These are phyloP conservation scores for Torymus aiolomorphi DNA, from an alignment of 2,888 invertebrate species.

Conservation along the genomic window DNA sequence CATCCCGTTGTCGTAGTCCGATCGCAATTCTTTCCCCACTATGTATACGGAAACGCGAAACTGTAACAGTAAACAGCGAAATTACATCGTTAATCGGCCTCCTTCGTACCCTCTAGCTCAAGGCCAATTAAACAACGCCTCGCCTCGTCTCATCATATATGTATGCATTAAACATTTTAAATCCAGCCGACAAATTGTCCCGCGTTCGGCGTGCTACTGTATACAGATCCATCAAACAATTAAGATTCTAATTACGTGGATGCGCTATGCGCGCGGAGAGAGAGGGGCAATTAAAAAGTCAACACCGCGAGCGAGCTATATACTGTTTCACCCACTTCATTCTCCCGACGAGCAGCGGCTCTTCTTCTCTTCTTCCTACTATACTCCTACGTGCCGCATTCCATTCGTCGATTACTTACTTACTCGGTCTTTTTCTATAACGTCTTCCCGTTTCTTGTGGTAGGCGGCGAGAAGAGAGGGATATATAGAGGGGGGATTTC, in stretches of 20 bases:
- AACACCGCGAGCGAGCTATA: conserved; percentile 16
- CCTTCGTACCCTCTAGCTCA: too few relatives aligned
- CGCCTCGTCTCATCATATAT: neutral
- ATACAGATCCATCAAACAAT: conserved; percentile 49
- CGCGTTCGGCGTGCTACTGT: neutral
- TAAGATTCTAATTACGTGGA: conserved; percentile 47
- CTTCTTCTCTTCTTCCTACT: neutral
- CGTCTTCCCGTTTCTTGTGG: too few relatives aligned
- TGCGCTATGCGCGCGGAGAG: neutral
- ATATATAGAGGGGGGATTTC: too few relatives aligned
- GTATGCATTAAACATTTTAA: conserved; percentile 21
- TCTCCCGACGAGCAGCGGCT: neutral
- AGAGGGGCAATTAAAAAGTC: conserved; percentile 48
- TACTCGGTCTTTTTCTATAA: neutral
- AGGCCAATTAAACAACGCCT: conserved; percentile 21
- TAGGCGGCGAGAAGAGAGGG: too few relatives aligned
- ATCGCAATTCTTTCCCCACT: too few relatives aligned
- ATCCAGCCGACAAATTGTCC: conserved; percentile 44
- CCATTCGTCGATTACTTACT: conserved; percentile 20
- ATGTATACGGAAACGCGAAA: too few relatives aligned
- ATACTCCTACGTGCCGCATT: neutral
- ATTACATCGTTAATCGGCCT: conserved; percentile 15
- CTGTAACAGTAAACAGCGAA: conserved; percentile 34
- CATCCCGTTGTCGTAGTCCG: too few relatives aligned
- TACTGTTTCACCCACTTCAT: conserved; percentile 31